Evolutionary conservation across 2,113 vertebrate species (phyloP).

Genomic region (human): DNA sequence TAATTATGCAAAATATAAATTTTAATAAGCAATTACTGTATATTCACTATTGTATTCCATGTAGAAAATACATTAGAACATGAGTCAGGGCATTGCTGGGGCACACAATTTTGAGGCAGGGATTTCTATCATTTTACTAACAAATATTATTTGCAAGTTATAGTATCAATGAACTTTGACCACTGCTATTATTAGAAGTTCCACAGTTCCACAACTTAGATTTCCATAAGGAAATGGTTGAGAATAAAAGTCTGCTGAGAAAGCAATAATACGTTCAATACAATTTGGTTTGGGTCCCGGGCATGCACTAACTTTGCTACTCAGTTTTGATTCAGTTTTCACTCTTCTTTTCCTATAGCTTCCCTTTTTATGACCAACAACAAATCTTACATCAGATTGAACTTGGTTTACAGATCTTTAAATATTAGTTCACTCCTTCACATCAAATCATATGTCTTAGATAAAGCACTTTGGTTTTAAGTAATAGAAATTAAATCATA

Average conservation of each 20-base stretch:
- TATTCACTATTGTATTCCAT: not conserved
- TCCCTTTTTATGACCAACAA: not conserved
- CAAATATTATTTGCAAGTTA: not conserved
- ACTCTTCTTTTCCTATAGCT: not conserved
- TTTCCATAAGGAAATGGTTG: not conserved
- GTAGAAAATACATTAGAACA: not conserved
- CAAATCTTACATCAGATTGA: not conserved
- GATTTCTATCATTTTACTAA: not conserved
- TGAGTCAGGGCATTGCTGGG: not conserved
- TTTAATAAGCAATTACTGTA: conserved; percentile 10
- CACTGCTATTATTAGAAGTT: not conserved
- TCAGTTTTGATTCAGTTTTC: not conserved
- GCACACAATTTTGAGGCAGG: not conserved
- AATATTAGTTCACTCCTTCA: not conserved
- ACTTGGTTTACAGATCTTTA: not conserved
- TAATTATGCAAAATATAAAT: not conserved
- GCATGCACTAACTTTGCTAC: not conserved
- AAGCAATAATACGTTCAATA: not conserved
- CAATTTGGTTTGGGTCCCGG: not conserved
- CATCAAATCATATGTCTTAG: not conserved
- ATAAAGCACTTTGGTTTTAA: not conserved
- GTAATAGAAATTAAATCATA: not conserved
- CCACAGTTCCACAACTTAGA: not conserved
- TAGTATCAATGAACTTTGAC: not conserved
- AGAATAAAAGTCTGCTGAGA: not conserved